phyloP scores from a whole-genome alignment of 2,888 invertebrate species.

The Troglohyphantes excavatus region DNA sequence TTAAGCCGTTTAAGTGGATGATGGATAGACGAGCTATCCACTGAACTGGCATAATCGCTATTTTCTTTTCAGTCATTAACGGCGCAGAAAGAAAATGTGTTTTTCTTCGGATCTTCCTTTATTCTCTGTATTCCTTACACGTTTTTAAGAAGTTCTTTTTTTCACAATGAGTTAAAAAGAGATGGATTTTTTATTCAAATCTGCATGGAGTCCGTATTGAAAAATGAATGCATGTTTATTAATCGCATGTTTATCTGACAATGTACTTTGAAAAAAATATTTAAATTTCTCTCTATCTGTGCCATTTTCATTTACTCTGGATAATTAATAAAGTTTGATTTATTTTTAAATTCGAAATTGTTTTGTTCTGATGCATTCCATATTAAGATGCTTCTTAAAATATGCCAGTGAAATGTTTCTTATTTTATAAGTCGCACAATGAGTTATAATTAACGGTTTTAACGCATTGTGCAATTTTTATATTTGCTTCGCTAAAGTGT shows the following conservation, averaged over 20 bases:
- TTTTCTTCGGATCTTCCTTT: conserved; percentile 13
- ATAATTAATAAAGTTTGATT: too few relatives aligned
- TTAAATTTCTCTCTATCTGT: too few relatives aligned
- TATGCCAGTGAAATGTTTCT: too few relatives aligned
- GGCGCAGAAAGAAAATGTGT: conserved; percentile 17
- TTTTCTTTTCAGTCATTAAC: conserved; percentile 41
- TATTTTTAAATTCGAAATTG: too few relatives aligned
- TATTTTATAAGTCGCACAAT: too few relatives aligned
- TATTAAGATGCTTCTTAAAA: too few relatives aligned
- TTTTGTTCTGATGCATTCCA: too few relatives aligned
- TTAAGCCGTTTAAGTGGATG: conserved; percentile 52
- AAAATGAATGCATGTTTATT: conserved; percentile 37
- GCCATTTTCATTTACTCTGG: too few relatives aligned
- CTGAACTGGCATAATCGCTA: conserved; percentile 26
- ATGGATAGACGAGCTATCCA: conserved; percentile 26
- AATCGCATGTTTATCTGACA: conserved; percentile 47
- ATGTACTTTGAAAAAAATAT: not conserved
- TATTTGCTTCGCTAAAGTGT: too few relatives aligned
- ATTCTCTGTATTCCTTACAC: conserved; percentile 2
- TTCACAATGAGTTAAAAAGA: conserved; percentile 26
- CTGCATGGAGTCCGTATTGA: conserved; percentile 22
- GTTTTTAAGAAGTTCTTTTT: conserved; percentile 37
- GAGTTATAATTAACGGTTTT: too few relatives aligned
- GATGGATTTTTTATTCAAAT: conserved; percentile 17
- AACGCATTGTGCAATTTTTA: too few relatives aligned